Conservation (phyloP, 2,888 invertebrate genomes). For the Cybosia mesomella region DNA sequence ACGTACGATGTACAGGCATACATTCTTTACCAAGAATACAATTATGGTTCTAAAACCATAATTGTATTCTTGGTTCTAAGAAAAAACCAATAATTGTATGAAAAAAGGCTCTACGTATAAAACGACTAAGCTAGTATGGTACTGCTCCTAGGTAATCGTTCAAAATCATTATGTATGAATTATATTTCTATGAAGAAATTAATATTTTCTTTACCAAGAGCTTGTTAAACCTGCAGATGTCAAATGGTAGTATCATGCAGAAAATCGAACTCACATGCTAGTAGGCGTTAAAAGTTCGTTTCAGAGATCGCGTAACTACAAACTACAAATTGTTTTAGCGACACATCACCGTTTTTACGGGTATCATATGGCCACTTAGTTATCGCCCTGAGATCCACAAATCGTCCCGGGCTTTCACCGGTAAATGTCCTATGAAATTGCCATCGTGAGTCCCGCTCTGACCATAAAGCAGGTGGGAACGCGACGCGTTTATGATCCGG, state of each 20-base stretch:
- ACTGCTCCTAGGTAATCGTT: no score
- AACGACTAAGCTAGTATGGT: no score
- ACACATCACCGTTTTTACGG: constrained; percentile 65
- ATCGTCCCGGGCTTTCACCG: constrained; percentile 72
- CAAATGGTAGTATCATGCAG: not conserved
- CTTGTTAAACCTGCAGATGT: not conserved
- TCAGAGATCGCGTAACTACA: constrained; percentile 33
- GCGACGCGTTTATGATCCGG: constrained; percentile 79
- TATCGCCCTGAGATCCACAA: constrained; percentile 73
- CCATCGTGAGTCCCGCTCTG: constrained; percentile 80
- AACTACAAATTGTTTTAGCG: constrained; percentile 58
- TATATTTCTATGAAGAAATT: no score
- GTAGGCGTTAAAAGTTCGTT: not conserved
- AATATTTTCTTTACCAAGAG: no score
- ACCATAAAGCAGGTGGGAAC: constrained; percentile 75
- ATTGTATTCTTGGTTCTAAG: no score
- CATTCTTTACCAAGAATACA: no score
- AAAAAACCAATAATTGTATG: no score
- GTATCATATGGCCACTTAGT: constrained; percentile 62
- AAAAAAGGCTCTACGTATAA: no score
- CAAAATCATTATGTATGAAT: no score
- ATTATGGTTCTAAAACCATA: no score
- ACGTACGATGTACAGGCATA: no score
- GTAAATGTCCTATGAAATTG: constrained; percentile 82
- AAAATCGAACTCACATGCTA: not conserved